Evolutionary conservation across 2,113 vertebrate species (phyloP).

Genomic region (Oreochromis niloticus): DNA sequence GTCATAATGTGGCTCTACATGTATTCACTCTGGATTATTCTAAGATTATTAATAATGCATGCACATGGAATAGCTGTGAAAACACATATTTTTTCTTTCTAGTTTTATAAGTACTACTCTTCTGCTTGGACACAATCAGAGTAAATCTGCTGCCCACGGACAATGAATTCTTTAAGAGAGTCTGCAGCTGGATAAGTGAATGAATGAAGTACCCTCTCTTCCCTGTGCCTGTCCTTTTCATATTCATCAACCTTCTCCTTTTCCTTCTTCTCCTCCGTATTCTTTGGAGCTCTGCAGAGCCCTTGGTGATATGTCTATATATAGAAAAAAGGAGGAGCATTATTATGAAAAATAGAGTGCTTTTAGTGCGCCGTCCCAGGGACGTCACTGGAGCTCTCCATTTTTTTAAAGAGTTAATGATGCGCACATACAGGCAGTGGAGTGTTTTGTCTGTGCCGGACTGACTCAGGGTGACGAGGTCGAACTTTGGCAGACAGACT

Average conservation of each 20-base stretch:
- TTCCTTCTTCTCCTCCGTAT: not conserved
- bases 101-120: conserved; percentile 29
- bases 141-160: not conserved
- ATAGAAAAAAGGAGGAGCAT: conserved; percentile 32
- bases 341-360: conserved; percentile 11
- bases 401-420: conserved; percentile 20
- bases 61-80: conserved; percentile 36
- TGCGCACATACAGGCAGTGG: not conserved
- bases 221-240: not conserved
- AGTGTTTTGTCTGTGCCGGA: not conserved
- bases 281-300: conserved; percentile 3
- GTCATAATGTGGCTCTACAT: conserved; percentile 32
- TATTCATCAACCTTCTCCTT: conserved; percentile 17
- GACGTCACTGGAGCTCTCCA: not conserved
- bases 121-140: not conserved
- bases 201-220: not conserved
- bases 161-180: not conserved
- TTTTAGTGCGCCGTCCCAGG: not conserved
- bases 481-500: not conserved
- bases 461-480: conserved; percentile 5
- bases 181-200: not conserved
- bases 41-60: conserved; percentile 56
- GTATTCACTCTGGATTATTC: conserved; percentile 39
- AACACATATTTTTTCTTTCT: conserved; percentile 19
- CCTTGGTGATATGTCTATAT: conserved; percentile 47